phyloP scores from a whole-genome alignment of 2,888 invertebrate species.

The Chloromyia formosa region DNA sequence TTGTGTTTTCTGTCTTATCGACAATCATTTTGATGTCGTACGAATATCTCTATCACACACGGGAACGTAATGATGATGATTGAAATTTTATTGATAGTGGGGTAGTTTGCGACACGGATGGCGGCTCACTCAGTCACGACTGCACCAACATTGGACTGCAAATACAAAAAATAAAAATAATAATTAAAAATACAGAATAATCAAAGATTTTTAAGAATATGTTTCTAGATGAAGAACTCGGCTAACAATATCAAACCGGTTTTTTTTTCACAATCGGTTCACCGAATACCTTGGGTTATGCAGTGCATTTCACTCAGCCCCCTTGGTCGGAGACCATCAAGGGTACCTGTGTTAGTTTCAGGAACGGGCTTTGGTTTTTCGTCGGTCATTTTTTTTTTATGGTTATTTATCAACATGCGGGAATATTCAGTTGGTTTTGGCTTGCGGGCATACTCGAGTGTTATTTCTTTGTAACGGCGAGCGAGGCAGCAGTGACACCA shows the following conservation, averaged over 20 bases:
- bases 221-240: not conserved
- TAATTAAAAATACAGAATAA: not conserved
- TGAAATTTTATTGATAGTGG: not conserved
- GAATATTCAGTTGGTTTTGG: too few species aligned
- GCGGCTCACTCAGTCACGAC: not conserved
- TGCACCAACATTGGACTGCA: conserved; percentile 6
- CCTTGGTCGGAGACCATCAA: too few species aligned
- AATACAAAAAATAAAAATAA: conserved; percentile 8
- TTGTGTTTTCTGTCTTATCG: conserved; percentile 59
- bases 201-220: not conserved
- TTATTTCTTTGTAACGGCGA: too few species aligned
- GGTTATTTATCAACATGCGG: too few species aligned
- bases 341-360: too few species aligned
- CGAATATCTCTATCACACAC: conserved; percentile 4
- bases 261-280: not conserved
- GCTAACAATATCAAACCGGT: not conserved
- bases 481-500: too few species aligned
- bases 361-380: too few species aligned
- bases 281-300: too few species aligned
- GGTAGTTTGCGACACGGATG: not conserved
- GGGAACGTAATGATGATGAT: conserved; percentile 8
- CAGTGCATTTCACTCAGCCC: too few species aligned
- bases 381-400: too few species aligned
- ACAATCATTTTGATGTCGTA: conserved; percentile 58
- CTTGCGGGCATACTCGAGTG: too few species aligned